Evolutionary conservation across 2,888 invertebrate species (phyloP), one percentile per base, ranked within the genome.

Genomic region (Leptinotarsa juncta): DNA sequence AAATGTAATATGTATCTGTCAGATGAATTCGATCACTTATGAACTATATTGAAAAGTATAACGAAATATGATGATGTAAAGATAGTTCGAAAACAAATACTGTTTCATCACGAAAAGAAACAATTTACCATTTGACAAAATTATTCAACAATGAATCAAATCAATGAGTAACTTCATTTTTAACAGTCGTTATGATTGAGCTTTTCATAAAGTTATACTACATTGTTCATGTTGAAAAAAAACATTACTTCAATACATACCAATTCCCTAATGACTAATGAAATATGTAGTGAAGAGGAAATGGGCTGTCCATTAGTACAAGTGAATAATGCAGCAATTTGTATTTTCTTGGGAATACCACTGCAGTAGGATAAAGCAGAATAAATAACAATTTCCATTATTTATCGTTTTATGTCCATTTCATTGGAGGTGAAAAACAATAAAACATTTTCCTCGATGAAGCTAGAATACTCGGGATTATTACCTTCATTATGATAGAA

Each of bases 251-350:
- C 23, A 23, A 57, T 50, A 50, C 32, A 51, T 67, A 15, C 42
- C 15, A 48, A 67, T 65, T 71, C 67, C 71, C 53, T 66, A 65
- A 49, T 73, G 76, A 76, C 55, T 62, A 71, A 74, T 71, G 71
- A 68, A 70, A 76, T 65, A 73, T 73, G 48, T 49, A 71, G 74
- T 69, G 53, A 49, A 18, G 62, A 67, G 62, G 60, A 70, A 76
- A 76, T 76, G 73, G 73, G 69, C 70, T 71, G 71, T 76, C 76
- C 76, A 76, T 73, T 73, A 73, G 73, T 70, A 73, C 50, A 53
- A 42, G 65, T 76, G 76, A 76, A 76, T 76, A 76, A 76, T 76
- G 73, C 57, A 76, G 65, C 76, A 57, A 76, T 73, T 76, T 73
- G 76, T 73, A 76, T 73, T 76, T 73, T 65, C 76, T 65, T 57